Percentiles rank a stretch among this genome's conserved stretches.
Evolutionary conservation across 2,888 invertebrate species (phyloP).

Genomic region (Hypomecis punctinalis): DNA sequence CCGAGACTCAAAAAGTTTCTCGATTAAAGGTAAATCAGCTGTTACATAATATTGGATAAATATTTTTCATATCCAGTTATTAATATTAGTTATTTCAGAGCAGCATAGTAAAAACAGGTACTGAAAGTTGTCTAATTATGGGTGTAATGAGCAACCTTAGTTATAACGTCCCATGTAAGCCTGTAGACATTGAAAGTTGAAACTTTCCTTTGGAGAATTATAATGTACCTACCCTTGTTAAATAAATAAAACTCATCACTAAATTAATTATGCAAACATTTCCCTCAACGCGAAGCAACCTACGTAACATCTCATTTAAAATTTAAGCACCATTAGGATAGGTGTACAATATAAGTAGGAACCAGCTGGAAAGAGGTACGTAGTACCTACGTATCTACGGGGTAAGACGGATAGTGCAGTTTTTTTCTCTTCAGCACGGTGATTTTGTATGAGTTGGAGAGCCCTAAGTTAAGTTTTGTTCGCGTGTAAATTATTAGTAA

Average conservation of each 20-base stretch:
- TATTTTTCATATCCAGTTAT: too few relatives aligned
- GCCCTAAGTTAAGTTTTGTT: too few relatives aligned
- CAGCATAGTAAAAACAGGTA: too few relatives aligned
- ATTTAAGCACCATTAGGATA: slow-evolving; percentile 35
- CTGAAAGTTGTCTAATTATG: too few relatives aligned
- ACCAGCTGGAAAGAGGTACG: slow-evolving; percentile 19
- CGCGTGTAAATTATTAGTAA: too few relatives aligned
- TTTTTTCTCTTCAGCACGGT: slow-evolving; percentile 4
- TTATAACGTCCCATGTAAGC: too few relatives aligned
- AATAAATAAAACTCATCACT: slow-evolving; percentile 37
- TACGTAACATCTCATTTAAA: slow-evolving; percentile 34
- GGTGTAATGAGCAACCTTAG: too few relatives aligned
- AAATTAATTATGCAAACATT: slow-evolving; percentile 34
- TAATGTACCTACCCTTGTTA: slow-evolving; percentile 25
- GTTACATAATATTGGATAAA: too few relatives aligned
- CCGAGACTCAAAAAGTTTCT: too few relatives aligned
- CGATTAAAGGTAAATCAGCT: too few relatives aligned
- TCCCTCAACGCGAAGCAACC: slow-evolving; percentile 32
- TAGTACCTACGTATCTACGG: background rate
- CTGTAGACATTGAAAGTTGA: slow-evolving; percentile 11
- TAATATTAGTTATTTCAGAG: too few relatives aligned
- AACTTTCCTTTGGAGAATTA: slow-evolving; percentile 23
- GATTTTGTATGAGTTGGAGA: too few relatives aligned
- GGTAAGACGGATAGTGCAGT: background rate
- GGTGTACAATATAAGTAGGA: slow-evolving; percentile 10